Evolutionary conservation across 2,113 vertebrate genomes (phyloP), one percentile per base, ranked within the genome.

Genomic region (Apteryx owenii): DNA sequence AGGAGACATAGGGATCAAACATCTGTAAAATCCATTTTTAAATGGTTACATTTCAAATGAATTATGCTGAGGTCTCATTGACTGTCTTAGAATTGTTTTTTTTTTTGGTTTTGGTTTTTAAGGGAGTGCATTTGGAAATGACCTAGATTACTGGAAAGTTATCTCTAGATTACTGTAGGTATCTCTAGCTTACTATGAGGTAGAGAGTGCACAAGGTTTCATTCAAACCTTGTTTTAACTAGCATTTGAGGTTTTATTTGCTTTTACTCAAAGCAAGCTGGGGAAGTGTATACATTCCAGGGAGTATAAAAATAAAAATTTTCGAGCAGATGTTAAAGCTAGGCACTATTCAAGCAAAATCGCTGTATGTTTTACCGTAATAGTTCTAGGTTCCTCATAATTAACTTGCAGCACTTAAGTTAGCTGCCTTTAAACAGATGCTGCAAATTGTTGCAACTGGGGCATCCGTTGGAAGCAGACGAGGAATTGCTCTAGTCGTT

Each of bases 91-190:
- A 58, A 9, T 17, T 31, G 56, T 31, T 46, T 46, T 16, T 60
- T 60, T 33, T 60, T 31, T 10, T 20, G 29, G 15, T 60, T 60
- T 60, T 31, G 29, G 8, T 58, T 60, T 60, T 60, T 19, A 80
- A 50, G 28, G 21, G 44, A 51, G 9, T 0, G 0, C 53, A 8
- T 53, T 44, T 88, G 62, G 75, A 40, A 53, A n/a, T 58, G 40
- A 29, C 16, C n/a, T 28, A 25, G 56, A 2, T 11, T 38, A 7
- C 1, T 58, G 29, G 10, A 16, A 2, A 64, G 40, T 14, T 58
- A 51, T 19, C 29, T 60, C 6, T 60, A 19, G 56, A 12, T 60
- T 60, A 33, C 29, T 19, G 46, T 48, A 48, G 46, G 18, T 19
- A 33, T 33, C 29, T 60, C 9, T 33, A 60, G 29, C 19, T 60